Evolutionary conservation across 2,888 invertebrate genomes (phyloP), one percentile per base, ranked within the genome.

Genomic region (Ypsolopha scabrella): DNA sequence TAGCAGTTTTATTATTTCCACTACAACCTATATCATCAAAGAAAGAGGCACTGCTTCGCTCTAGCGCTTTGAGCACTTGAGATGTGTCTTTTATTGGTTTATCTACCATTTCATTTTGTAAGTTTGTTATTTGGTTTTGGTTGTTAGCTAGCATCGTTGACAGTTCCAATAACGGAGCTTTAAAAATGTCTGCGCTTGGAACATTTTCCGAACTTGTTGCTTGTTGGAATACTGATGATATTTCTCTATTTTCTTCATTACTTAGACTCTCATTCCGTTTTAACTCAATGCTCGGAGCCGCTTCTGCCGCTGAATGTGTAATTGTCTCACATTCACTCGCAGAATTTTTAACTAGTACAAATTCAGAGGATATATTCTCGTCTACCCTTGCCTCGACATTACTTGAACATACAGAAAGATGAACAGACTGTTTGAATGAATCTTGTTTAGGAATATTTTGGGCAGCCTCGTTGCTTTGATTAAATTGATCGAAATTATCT

Each of bases 111-210:
- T 33, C n/a, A 24, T 52, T 45, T 33, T 33, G 41, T 24, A 24
- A 2, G 24, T 24, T 4, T 24, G 24, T 24, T 36, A 55, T 52
- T 48, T 66, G 67, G 53, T 62, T 62, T 6, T 65, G 52, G 57
- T 61, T 65, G 33, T 67, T 66, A 49, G 68, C 61, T 41, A 67
- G 56, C 2, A 68, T 59, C n/a, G 63, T 60, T 13, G 74, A 67
- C 2, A 72, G 57, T 0, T 69, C 70, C 56, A 69, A 70, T 35
- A 73, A 53, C 1, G 75, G 68, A 11, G 67, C 62, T 7, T 68
- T 61, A 9, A 70, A 62, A 6, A 70, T 63, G 36, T 61, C 64
- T 34, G 66, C 35, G 7, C 9, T 46, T 24, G 24, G 24, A 24
- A 24, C 24, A 24, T 24, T 24, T 24, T 24, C 14, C 13, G 41